Evolutionary conservation across 2,113 vertebrate species (phyloP), one percentile per base, ranked within the genome.

Genomic region (Butastur rufipennis): DNA sequence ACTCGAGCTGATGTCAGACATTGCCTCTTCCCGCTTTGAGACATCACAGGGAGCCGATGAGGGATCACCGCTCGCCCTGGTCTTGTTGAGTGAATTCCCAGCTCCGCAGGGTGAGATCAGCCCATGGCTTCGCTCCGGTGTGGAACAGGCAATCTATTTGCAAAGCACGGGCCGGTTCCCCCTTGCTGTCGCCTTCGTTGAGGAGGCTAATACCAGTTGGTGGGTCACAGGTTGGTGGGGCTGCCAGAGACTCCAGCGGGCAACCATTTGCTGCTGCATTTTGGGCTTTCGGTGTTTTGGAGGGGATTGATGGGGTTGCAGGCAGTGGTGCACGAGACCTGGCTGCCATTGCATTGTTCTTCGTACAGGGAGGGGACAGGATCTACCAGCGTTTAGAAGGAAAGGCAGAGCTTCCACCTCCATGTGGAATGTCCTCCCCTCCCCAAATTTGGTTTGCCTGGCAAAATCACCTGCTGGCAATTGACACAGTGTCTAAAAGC

Each of bases 331-430:
- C 29, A 6, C 13, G 13, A 12, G 32, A 17, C 18, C 26, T 10
- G n/a, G 43, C 70, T 78, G 58, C 74, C 21, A 2, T 23, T 7
- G 2, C 43, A 7, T 23, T 7, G 8, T 31, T 77, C 56, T 36
- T 61, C 5, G 0, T 22, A 4, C 10, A 1, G 14, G 17, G 21
- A 2, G 10, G 10, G 16, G 9, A 8, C 2, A 4, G 48, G 38
- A 43, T 43, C 61, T n/a, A 25, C 48, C 10, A 7, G 48, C 1
- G 11, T 53, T 17, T 13, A 8, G 38, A 29, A 52, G 22, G 61
- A 23, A 17, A n/a, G 48, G 38, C 38, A n/a, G 61, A 65, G 31
- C 38, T 66, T 55, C 45, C 45, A 9, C 43, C 27, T 32, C n/a
- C n/a, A 2, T 16, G 1, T 27, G 47, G 47, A 48, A 42, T 20